Base-by-base conservation (phyloP, 2,888 invertebrate species). In the Micoletzkya japonica region DNA sequence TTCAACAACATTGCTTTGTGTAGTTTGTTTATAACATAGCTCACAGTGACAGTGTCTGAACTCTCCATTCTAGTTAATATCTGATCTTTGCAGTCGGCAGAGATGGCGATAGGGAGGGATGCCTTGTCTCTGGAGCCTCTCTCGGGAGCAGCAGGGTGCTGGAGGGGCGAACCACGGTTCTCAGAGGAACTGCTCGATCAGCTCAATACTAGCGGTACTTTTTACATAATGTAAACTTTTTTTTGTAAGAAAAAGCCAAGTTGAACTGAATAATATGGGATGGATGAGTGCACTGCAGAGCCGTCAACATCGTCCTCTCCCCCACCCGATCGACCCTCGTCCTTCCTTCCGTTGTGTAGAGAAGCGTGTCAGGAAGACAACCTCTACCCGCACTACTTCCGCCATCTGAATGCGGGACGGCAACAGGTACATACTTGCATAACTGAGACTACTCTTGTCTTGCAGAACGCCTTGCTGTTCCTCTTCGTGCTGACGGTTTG, bases 331-430 rank as follows among this genome's bases (percentile, higher is more conserved):
- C 44, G n/a, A 44, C 49, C n/a, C 44, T 44, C 7, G 50, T 30
- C n/a, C 32, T 34, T 54, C 17, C 7, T 54, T 20, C 7, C 10
- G 57, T 52, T 30, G 59, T 72, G 24, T 50, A 57, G 58, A 7
- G 74, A 71, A 20, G 74, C 72, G 10, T 73, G 71, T 63, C 56
- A 63, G 20, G 68, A 72, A 50, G 74, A 74, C 58, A 76, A 69
- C n/a, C 67, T 79, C 3, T 79, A 79, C 67, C 76, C 77, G 14
- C 60, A 74, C 20, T 79, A 79, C 59, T 79, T 79, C 50, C 76
- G 77, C 71, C 79, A 78, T 64, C 73, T 79, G 17, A 79, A 79
- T 59, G 73, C 76, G 39, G 79, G 78, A 1, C 54, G 79, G 67
- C 74, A 77, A 67, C 79, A 79, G 76, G 79, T 79, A 10, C 34